Conservation (phyloP, 2,797 vertebrate genomes). For the Micropoecilia bifurca region DNA sequence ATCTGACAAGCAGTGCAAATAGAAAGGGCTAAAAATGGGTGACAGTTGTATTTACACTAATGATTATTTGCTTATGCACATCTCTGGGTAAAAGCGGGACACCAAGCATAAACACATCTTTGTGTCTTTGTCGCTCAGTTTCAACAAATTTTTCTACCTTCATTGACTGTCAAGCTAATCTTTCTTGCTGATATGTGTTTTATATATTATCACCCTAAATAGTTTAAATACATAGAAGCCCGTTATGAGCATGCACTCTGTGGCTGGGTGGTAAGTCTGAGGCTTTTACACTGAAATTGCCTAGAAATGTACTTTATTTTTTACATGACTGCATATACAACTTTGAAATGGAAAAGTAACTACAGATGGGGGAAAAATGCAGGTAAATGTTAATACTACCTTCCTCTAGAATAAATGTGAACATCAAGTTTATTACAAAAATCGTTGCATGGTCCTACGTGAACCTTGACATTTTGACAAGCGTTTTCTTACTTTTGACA, state of each 20-base stretch:
- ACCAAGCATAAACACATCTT: not conserved
- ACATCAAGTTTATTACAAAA: slow-evolving; percentile 2
- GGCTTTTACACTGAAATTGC: not conserved
- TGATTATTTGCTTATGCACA: not conserved
- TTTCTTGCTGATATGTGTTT: not conserved
- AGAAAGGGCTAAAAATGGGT: not conserved
- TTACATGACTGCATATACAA: not conserved
- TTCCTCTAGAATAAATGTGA: slow-evolving; percentile 1
- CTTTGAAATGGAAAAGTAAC: not conserved
- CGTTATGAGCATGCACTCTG: not conserved
- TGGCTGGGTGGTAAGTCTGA: not conserved
- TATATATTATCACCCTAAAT: not conserved
- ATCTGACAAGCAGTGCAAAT: not conserved
- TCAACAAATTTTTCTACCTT: not conserved
- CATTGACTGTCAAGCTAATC: not conserved
- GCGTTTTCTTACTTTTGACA: not conserved
- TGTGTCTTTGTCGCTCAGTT: not conserved
- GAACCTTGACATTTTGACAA: not conserved
- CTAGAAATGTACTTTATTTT: not conserved
- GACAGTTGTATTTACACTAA: not conserved
- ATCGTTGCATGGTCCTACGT: not conserved
- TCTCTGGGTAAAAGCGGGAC: not conserved
- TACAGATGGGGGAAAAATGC: not conserved
- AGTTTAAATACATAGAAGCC: not conserved
- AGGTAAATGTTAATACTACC: not conserved